Evolutionary conservation across 2,888 invertebrate species (phyloP).

Genomic region (Therioaphis trifolii): DNA sequence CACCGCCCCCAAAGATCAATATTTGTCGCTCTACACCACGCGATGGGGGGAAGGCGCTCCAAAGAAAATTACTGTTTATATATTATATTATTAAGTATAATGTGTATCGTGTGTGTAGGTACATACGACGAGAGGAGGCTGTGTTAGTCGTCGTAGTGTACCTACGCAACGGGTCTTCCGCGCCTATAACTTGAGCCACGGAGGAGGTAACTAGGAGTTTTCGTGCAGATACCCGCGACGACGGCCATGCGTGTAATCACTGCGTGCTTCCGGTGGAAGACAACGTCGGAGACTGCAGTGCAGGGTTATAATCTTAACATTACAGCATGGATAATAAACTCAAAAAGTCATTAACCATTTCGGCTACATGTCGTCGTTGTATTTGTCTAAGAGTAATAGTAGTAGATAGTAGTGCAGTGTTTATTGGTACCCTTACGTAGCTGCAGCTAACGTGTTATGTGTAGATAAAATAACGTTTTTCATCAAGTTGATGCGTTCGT

Average conservation of each 20-base stretch:
- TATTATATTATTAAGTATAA: background rate
- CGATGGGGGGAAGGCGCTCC: background rate
- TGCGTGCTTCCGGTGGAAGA: constrained; percentile 40
- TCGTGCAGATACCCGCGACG: constrained; percentile 11
- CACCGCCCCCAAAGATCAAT: constrained; percentile 58
- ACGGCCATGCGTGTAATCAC: constrained; percentile 41
- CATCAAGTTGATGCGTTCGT: background rate
- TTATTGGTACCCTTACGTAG: too few species aligned
- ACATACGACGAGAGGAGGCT: constrained; percentile 17
- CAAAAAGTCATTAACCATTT: constrained; percentile 43
- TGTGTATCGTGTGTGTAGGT: background rate
- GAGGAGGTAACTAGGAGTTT: constrained; percentile 9
- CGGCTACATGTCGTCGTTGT: background rate
- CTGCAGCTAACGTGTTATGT: background rate
- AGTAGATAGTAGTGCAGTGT: background rate
- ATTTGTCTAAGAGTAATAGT: background rate
- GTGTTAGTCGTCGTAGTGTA: constrained; percentile 6
- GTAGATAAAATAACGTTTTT: background rate
- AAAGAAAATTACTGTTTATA: constrained; percentile 24
- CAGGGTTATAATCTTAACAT: constrained; percentile 29
- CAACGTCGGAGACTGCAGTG: background rate
- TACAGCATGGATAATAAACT: background rate
- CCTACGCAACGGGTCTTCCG: constrained; percentile 42
- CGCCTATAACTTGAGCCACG: background rate
- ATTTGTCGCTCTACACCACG: constrained; percentile 39